A percentile compares a stretch with the other conserved stretches of the same genome.
These are phyloP conservation scores for Henricia sp. DNA, from an alignment of 53 echinoderm and acorn worm species.

Conservation along the genomic window DNA sequence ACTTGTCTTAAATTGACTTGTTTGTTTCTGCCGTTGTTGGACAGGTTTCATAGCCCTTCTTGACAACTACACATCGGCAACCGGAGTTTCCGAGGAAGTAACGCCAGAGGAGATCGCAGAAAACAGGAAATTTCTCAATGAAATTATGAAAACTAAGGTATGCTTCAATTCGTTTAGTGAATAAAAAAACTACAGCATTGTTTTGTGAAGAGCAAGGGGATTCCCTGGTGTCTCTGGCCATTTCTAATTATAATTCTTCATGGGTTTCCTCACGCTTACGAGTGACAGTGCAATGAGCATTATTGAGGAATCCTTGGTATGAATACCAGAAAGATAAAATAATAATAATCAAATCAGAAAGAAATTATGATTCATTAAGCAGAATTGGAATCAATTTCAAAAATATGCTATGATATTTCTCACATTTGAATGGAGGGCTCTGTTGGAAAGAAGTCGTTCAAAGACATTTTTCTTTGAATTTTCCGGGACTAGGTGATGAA, in stretches of 20 bases:
- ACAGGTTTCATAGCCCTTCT: constrained; percentile 85
- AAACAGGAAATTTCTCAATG: constrained; percentile 79
- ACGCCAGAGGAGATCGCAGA: constrained; percentile 81
- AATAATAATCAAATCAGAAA: no score
- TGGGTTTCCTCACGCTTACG: no score
- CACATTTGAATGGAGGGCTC: no score
- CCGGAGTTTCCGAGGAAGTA: constrained; percentile 84
- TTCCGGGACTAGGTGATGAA: constrained; percentile 78
- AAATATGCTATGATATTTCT: no score
- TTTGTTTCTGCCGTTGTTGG: not conserved
- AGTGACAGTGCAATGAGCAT: no score
- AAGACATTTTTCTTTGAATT: constrained; percentile 11
- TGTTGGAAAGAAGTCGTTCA: not conserved
- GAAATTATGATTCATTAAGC: no score
- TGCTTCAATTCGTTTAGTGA: not conserved
- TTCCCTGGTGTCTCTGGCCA: no score
- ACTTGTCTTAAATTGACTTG: not conserved
- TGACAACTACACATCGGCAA: constrained; percentile 88
- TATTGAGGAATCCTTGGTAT: no score
- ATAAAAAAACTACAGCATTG: not conserved
- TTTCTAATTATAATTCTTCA: no score
- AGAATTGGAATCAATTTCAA: no score
- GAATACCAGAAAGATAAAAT: no score
- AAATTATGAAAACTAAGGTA: constrained; percentile 95
- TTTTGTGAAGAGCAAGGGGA: no score